Evolutionary conservation across 1,140 invertebrate species (phyloP).

Genomic region (Drosophila guanche): DNA sequence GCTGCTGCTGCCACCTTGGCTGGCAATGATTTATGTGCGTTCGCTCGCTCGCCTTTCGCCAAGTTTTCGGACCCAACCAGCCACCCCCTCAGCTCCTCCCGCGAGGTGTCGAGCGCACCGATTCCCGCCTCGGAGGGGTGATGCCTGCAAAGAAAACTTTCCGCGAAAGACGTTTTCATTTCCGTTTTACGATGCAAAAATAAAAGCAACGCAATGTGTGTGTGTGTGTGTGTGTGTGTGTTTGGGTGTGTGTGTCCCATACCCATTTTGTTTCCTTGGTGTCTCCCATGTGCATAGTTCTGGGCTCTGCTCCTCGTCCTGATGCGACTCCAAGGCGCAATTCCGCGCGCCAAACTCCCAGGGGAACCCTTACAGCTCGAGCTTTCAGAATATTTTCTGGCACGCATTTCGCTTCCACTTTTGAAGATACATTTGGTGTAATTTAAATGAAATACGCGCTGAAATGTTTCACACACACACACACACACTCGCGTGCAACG

Average conservation of each 20-base stretch:
- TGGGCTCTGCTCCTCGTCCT: conserved; percentile 62
- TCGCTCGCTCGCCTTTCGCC: conserved; percentile 39
- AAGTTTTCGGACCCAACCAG: conserved; percentile 44
- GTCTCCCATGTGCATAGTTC: conserved; percentile 79
- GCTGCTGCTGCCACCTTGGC: conserved; percentile 59
- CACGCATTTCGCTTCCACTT: conserved; percentile 8
- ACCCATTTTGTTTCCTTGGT: conserved; percentile 46
- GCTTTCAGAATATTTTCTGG: conserved; percentile 17
- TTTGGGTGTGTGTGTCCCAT: conserved; percentile 23
- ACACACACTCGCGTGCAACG: conserved; percentile 15
- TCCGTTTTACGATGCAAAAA: conserved; percentile 68
- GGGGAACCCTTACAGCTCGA: conserved; percentile 43
- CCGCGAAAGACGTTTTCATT: conserved; percentile 74
- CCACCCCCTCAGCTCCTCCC: neutral
- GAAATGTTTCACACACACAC: conserved; percentile 55
- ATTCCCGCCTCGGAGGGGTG: neutral
- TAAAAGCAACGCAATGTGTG: conserved; percentile 36
- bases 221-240: conserved; percentile 18
- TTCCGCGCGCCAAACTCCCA: conserved; percentile 63
- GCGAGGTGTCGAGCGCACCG: conserved; percentile 19
- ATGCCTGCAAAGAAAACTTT: conserved; percentile 37
- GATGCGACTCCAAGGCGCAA: conserved; percentile 79
- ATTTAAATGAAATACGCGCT: conserved; percentile 75
- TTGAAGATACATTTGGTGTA: conserved; percentile 66
- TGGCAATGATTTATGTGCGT: conserved; percentile 71